These are phyloP conservation scores for Crotalus viridis DNA, from an alignment of 2,113 vertebrate species.

Conservation along the genomic window DNA sequence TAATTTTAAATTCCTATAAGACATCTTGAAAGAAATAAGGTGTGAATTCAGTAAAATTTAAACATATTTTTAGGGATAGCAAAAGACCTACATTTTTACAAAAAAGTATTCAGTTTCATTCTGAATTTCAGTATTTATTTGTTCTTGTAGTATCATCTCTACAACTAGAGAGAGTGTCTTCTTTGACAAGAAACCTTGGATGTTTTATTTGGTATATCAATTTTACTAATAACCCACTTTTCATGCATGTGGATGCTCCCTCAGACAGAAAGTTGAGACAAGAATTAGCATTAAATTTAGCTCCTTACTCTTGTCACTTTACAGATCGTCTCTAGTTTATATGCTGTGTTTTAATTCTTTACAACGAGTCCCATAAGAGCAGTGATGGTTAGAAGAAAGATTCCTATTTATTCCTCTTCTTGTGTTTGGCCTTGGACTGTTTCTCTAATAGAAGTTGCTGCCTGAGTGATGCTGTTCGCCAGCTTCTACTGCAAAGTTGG, in stretches of 20 bases:
- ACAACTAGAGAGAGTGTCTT: not conserved
- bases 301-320: not conserved
- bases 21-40: not conserved
- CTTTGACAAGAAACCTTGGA: not conserved
- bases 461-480: not conserved
- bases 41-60: not conserved
- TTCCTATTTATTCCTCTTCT: not conserved
- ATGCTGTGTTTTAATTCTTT: not conserved
- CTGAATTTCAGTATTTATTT: not conserved
- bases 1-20: not conserved
- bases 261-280: not conserved
- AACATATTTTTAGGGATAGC: not conserved
- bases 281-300: slow-evolving; percentile 6
- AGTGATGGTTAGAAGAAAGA: not conserved
- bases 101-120: not conserved
- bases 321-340: not conserved
- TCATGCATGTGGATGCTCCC: not conserved
- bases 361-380: not conserved
- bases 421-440: not conserved
- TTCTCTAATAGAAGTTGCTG: not conserved
- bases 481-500: not conserved
- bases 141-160: not conserved
- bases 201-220: not conserved
- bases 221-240: not conserved
- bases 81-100: not conserved